Evolutionary conservation across 30 jellyfish, hydroid and myxozoan genomes (phyloP), one percentile per base, ranked within the genome.

Genomic region (Aurelia coerulea): DNA sequence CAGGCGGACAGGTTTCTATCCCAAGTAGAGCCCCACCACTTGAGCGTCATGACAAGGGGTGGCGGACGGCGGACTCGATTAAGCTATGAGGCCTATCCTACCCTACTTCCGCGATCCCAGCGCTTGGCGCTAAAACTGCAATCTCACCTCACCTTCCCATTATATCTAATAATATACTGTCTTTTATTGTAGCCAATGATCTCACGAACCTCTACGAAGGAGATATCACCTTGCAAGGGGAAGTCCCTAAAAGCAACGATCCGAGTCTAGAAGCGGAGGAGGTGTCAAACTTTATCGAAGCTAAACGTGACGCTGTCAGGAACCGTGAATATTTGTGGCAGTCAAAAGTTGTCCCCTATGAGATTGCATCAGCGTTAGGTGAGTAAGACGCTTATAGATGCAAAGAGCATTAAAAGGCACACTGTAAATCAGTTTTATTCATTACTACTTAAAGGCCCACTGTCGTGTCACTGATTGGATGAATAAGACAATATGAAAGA

Each of bases 141-240:
- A 23, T 0, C 0, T 23, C 29, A 23, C 29, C 29, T 23, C 0
- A 23, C 4, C 51, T 39, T 39, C 51, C 10, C 51, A 9, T 1
- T 39, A 0, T 3, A 39, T 39, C 51, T 39, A 3, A 0, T 39
- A 39, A 39, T 39, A 39, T 3, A 39, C 51, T 39, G 8, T 39
- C 51, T 39, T 39, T 39, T 39, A 39, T 39, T 3, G 51, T 39
- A 39, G 51, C 51, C 51, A 65, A 65, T 42, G 90, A 80, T 39
- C 68, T 80, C 74, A 80, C 90, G 14, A 15, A 80, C 81, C 81
- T 80, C 53, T 80, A 31, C 81, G 90, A 80, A 80, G 90, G 90
- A 34, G 90, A 80, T 31, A 80, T 80, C 42, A 65, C 49, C 52
- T 53, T 80, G 23, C 46, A 14, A 13, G 62, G 42, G 18, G 73